Conservation (phyloP, 2,113 vertebrate genomes). For the Gobio gobio region DNA sequence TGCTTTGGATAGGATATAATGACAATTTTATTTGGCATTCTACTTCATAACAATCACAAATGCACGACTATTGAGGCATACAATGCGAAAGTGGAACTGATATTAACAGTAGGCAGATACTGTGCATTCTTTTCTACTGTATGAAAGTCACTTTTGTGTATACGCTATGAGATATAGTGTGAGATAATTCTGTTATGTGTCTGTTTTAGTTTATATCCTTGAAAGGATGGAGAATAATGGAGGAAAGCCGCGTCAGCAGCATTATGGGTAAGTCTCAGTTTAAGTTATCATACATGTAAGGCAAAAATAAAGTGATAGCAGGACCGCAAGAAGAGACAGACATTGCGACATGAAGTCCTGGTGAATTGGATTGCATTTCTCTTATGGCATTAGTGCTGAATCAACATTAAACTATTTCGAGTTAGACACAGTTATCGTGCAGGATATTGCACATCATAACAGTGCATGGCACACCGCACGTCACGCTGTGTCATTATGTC, state of each 20-base stretch:
- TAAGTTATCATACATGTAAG: background rate
- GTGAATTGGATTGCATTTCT: background rate
- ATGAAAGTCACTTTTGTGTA: background rate
- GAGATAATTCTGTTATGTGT: background rate
- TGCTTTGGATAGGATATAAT: no score
- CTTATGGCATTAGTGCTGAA: background rate
- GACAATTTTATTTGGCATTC: background rate
- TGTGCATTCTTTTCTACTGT: background rate
- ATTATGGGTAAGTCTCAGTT: constrained; percentile 5
- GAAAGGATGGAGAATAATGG: constrained; percentile 36
- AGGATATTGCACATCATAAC: no score
- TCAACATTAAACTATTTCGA: no score
- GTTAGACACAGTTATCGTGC: no score
- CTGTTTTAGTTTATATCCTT: constrained; percentile 8
- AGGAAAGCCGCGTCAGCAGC: constrained; percentile 11
- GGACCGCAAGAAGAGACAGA: background rate
- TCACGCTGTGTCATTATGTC: no score
- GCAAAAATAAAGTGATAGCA: background rate
- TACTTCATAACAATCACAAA: background rate
- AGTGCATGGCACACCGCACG: no score
- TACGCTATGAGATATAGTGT: background rate
- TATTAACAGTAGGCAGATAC: background rate
- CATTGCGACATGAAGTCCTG: background rate
- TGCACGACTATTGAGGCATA: background rate
- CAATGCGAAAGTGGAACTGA: constrained; percentile 9